Percentiles rank a stretch among this genome's conserved stretches.
Conservation (phyloP, 2,888 invertebrate species). For the Drosophila acutilabella region DNA sequence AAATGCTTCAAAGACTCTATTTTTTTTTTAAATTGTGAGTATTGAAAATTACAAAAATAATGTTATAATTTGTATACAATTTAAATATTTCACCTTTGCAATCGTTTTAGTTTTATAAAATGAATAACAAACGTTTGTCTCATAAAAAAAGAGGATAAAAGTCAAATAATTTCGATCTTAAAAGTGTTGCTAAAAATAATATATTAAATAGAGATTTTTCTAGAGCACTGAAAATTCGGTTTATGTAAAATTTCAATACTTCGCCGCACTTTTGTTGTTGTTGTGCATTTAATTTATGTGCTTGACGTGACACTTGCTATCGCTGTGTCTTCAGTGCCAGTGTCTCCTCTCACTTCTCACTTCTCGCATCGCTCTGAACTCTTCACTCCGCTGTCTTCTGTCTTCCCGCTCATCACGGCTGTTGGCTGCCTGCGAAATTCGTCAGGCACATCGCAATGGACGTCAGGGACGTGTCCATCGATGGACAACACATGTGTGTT, state of each 20-base stretch:
- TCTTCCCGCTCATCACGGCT: not conserved
- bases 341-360: not conserved
- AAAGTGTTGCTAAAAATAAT: too few species aligned
- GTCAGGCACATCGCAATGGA: slow-evolving; percentile 45
- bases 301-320: slow-evolving; percentile 83
- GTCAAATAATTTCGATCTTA: too few species aligned
- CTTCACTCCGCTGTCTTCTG: slow-evolving; percentile 7
- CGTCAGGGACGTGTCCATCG: slow-evolving; percentile 17
- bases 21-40: too few species aligned
- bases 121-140: too few species aligned
- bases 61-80: too few species aligned
- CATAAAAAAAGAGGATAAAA: too few species aligned
- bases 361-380: slow-evolving; percentile 9
- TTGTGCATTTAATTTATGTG: slow-evolving; percentile 78
- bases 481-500: not conserved
- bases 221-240: slow-evolving; percentile 21
- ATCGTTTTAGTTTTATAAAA: too few species aligned
- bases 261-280: slow-evolving; percentile 37
- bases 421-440: slow-evolving; percentile 51
- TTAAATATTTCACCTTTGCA: too few species aligned
- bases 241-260: not conserved
- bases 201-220: too few species aligned
- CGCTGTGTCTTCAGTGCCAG: slow-evolving; percentile 46
- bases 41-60: too few species aligned
- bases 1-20: too few species aligned